Evolutionary conservation across 2,888 invertebrate species (phyloP), one percentile per base, ranked within the genome.

Genomic region (Heterodera filipjevi): DNA sequence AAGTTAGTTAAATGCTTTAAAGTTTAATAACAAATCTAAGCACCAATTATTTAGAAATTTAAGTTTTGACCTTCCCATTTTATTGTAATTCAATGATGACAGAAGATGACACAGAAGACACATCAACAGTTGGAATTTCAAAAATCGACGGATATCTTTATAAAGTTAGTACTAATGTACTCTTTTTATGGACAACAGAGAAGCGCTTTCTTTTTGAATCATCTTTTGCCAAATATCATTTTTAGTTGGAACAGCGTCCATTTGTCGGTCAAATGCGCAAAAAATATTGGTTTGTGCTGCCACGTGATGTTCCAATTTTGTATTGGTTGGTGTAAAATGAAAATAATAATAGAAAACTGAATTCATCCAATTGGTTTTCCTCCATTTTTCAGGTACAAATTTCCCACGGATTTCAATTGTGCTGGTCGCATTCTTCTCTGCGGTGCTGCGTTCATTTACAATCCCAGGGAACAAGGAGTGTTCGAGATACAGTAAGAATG

Each of bases 401-500:
- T 84, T 46, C 80, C 83, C 5, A 81, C 82, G 33, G 87, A 87
- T 79, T 82, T 87, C 12, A 82, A 84, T 66, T 85, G 85, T 71
- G 79, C 83, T 27, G 87, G 87, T 14, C 77, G 86, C 44, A 80
- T 87, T 27, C 79, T 82, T 22, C 78, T 87, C 53, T 79, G 80
- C 32, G 87, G 87, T 3, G 86, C 87, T 35, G 87, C 87, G 5
- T 87, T 87, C 74, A 86, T 86, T 0, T 87, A 85, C 79, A 85
- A 87, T 79, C 86, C 87, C 6, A 79, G 82, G 33, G 85, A 87
- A 70, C 83, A 82, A 66, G 86, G 86, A 16, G 77, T 84, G n/a
- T 87, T 87, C 80, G 87, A 86, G 53, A 86, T 87, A 46, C 86
- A 85, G 86, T 87, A 35, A 77, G 82, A 12, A 39, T 10, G 39